These are phyloP conservation scores for Ochlodes sylvanus DNA, from an alignment of 2,888 invertebrate genomes.

Conservation along the genomic window DNA sequence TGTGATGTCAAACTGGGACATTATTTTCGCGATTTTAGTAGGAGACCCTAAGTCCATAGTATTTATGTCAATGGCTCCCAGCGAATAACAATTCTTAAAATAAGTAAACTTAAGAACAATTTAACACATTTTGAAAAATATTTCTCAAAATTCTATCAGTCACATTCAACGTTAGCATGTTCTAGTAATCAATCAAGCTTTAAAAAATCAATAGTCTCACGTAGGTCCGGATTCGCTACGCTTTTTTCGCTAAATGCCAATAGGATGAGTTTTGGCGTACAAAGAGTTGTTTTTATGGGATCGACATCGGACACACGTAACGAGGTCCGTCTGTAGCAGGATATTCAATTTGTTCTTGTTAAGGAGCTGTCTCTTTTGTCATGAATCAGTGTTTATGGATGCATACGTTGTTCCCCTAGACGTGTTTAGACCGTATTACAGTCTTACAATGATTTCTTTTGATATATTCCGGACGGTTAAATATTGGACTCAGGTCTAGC, in stretches of 20 bases:
- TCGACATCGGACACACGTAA: constrained; percentile 57
- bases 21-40: too few species aligned
- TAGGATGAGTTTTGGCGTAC: constrained; percentile 44
- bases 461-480: too few species aligned
- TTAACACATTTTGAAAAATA: background rate
- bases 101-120: too few species aligned
- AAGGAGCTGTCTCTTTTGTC: constrained; percentile 64
- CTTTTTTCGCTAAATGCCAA: constrained; percentile 60
- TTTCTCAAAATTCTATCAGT: constrained; percentile 1
- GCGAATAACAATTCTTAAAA: too few species aligned
- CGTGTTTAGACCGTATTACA: constrained; percentile 36
- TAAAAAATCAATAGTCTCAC: constrained; percentile 59
- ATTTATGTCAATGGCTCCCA: too few species aligned
- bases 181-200: constrained; percentile 51
- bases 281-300: constrained; percentile 41
- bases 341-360: constrained; percentile 72
- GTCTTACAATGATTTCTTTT: background rate
- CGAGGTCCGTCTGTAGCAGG: constrained; percentile 58
- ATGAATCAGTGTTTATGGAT: constrained; percentile 48
- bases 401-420: constrained; percentile 27
- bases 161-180: constrained; percentile 1
- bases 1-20: too few species aligned
- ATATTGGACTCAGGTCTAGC: too few species aligned
- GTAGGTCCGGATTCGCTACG: constrained; percentile 61
- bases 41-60: too few species aligned